Evolutionary conservation across 2,888 invertebrate genomes (phyloP), one percentile per base, ranked within the genome.

Genomic region (Autographa gamma): DNA sequence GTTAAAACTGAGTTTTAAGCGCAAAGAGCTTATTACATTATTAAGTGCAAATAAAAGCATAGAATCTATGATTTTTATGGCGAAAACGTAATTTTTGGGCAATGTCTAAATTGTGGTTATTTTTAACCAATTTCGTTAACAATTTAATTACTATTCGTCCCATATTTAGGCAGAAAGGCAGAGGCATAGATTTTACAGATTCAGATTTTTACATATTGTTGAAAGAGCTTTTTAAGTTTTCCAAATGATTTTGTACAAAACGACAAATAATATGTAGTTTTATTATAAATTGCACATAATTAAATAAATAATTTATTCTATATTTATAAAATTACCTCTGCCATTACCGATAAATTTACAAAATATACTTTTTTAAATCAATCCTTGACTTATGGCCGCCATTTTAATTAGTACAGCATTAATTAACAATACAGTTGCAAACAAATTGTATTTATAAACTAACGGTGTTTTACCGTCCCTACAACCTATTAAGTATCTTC

Each of bases 361-460:
- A 81, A 68, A 83, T 75, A 79, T 77, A 77, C 80, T 80, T 82
- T 87, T 84, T 82, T 79, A 88, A 91, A 86, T 85, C 83, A 88
- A 88, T 89, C 88, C 87, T 25, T 84, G 84, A 86, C 85, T 84
- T 93, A 95, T 95, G 95, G 95, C 95, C 93, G 92, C 92, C 77
- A 86, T 88, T 86, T 86, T 80, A 86, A 85, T 85, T 63, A 69
- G 72, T 80, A 88, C 87, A 90, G 90, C 88, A 89, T 83, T 86
- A 89, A 89, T 87, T 89, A 89, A 90, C 86, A 81, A 90, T 89
- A 90, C 83, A 90, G 88, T 87, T 91, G 95, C 94, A 95, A 94
- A 95, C 92, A 90, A 95, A 87, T 90, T 86, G 85, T 83, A 75
- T 25, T 25, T 25, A 25, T 82, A 87, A 79, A 84, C 87, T 88